Base-by-base conservation (phyloP, 2,888 invertebrate species). In the Drosophila pseudotakahashii region DNA sequence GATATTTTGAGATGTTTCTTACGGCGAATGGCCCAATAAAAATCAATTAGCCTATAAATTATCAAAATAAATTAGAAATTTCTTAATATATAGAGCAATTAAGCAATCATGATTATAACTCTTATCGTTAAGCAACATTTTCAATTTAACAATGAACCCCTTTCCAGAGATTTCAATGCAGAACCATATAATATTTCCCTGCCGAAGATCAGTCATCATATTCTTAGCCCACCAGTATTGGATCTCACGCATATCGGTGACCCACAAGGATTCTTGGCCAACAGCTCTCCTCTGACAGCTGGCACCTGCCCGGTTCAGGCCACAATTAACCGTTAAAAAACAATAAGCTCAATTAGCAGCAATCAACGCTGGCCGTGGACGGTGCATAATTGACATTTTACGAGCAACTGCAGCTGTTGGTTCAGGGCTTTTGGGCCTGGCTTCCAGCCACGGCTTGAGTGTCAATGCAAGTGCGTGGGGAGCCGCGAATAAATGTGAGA, bases 331-430 rank as follows among this genome's bases (percentile, higher is more conserved):
- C 78, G 84, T 85, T 83, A 79, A 81, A 84, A 84, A 66, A 78
- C 84, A 84, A 83, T 83, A 72, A 81, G 75, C 76, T 76, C 83
- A 88, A 88, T 87, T 87, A 89, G 73, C 78, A 68, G 76, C 74
- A 73, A 85, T 77, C 85, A 77, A 76, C 52, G 42, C 60, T 50
- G 51, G 30, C 30, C 51, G 32, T 39, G 70, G 54, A 54, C 55
- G 36, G 63, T 66, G 67, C 82, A 74, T 79, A 87, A 79, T 79
- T 81, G 84, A 73, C 75, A 75, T 78, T 81, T 84, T 72, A 87
- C 81, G 82, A 78, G 52, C 68, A 61, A 53, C 42, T 66, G 64
- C 82, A 85, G 67, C 73, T 76, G 85, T 71, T 64, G 79, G 68
- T 53, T 64, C 68, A 69, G 77, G 37, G 47, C 32, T 30, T 68